Evolutionary conservation across 2,113 vertebrate species (phyloP).

Genomic region (Chaetops frenatus): DNA sequence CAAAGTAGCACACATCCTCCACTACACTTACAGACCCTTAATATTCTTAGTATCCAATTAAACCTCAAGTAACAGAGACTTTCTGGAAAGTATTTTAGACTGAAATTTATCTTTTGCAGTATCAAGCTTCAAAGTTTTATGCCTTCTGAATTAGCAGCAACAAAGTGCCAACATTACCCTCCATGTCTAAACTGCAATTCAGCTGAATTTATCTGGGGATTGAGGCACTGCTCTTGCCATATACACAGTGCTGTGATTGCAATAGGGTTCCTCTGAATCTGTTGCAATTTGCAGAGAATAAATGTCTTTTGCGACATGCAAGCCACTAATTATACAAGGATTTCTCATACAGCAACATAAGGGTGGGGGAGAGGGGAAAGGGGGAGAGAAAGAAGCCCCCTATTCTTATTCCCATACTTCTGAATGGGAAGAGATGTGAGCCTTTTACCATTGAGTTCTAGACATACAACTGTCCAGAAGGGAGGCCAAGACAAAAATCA

Average conservation of each 20-base stretch:
- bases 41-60: background rate
- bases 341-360: background rate
- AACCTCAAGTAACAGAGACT: background rate
- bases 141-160: background rate
- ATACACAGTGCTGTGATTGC: background rate
- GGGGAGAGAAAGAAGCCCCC: background rate
- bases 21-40: background rate
- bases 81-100: background rate
- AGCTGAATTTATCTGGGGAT: background rate
- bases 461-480: background rate
- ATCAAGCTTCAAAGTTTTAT: background rate
- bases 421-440: background rate
- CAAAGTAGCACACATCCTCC: background rate
- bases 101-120: background rate
- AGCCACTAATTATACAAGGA: background rate
- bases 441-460: background rate
- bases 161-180: background rate
- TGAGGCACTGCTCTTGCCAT: background rate
- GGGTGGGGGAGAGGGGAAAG: no score
- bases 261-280: background rate
- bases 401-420: background rate
- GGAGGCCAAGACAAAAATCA: background rate
- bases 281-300: background rate
- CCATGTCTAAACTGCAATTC: background rate
- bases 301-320: background rate